Evolutionary conservation across 2,888 invertebrate genomes (phyloP).

Genomic region (Pyrgus malvae): DNA sequence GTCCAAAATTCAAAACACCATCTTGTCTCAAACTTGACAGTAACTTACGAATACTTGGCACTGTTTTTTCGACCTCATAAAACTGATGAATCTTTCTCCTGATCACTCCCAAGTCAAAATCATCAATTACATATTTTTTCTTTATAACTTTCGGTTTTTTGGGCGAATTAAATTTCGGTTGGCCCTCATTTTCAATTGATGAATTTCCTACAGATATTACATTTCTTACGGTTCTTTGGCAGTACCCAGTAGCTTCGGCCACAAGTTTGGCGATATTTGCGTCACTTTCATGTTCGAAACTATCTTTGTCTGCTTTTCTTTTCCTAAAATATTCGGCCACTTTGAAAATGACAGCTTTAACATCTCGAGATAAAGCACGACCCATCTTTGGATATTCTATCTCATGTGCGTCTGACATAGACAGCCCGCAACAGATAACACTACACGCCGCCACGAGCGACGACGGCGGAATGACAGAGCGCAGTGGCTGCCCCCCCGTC

Average conservation of each 20-base stretch:
- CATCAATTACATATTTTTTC: constrained; percentile 8
- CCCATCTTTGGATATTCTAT: background rate
- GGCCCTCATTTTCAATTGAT: background rate
- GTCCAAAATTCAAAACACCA: constrained; percentile 1
- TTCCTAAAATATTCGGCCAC: too few species aligned
- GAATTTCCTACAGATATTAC: background rate
- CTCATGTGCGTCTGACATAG: background rate
- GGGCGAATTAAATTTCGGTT: background rate
- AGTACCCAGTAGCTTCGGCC: background rate
- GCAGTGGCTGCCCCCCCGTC: background rate
- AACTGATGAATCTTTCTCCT: constrained; percentile 30
- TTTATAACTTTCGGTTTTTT: background rate
- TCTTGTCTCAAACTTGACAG: constrained; percentile 1
- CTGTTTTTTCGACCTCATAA: constrained; percentile 26
- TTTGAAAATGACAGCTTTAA: too few species aligned
- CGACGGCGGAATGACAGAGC: background rate
- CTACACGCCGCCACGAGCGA: background rate
- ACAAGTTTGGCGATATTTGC: background rate
- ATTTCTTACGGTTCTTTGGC: background rate
- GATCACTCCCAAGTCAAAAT: constrained; percentile 28
- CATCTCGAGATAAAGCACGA: background rate
- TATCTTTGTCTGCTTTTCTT: too few species aligned
- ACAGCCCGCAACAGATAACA: background rate
- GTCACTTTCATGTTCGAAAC: background rate
- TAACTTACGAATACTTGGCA: background rate